These are phyloP conservation scores for Dysmachus trigonus DNA, from an alignment of 2,888 invertebrate species.

Conservation along the genomic window DNA sequence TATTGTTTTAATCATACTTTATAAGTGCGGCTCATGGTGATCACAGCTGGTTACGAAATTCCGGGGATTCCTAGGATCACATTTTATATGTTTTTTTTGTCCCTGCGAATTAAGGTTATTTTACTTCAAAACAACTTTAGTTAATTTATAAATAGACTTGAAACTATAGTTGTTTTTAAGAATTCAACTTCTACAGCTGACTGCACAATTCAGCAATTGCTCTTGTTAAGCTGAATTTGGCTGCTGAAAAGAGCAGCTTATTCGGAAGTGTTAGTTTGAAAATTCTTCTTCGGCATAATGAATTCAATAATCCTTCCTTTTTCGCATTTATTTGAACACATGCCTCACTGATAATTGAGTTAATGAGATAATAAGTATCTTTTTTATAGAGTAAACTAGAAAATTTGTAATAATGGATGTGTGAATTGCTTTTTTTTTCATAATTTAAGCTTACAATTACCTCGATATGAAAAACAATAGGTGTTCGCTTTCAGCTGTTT, in stretches of 20 bases:
- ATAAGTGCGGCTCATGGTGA: not conserved
- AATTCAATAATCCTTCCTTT: not conserved
- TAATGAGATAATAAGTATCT: not conserved
- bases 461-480: not conserved
- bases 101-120: not conserved
- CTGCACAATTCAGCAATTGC: not conserved
- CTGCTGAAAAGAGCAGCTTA: no score
- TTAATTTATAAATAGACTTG: not conserved
- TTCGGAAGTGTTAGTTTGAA: not conserved
- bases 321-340: not conserved
- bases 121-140: not conserved
- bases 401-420: not conserved
- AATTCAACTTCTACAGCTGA: not conserved
- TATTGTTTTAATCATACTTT: not conserved
- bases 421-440: not conserved
- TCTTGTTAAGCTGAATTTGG: not conserved
- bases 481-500: not conserved
- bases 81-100: not conserved
- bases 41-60: not conserved
- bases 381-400: not conserved
- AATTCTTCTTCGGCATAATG: not conserved
- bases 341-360: not conserved
- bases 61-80: not conserved
- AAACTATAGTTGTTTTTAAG: not conserved
- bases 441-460: not conserved